Evolutionary conservation across 64 coral and sea anemone genomes (phyloP).

Genomic region (Pocillopora damicornis): DNA sequence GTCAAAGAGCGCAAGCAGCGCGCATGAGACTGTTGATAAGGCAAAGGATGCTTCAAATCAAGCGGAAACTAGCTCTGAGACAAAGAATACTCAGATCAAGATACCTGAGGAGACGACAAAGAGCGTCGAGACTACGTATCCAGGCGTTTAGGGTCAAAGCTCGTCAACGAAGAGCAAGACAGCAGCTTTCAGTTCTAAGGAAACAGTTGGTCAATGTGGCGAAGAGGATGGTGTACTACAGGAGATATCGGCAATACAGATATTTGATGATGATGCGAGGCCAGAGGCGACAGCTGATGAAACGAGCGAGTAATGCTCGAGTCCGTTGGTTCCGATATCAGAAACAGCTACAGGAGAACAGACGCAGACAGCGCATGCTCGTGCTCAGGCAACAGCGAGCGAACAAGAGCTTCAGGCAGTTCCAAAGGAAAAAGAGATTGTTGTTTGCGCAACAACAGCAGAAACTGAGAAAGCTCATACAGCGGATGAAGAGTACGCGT

Average conservation of each 20-base stretch:
- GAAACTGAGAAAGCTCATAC: neutral
- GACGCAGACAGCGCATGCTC: neutral
- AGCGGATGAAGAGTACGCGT: neutral
- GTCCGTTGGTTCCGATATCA: constrained; percentile 1
- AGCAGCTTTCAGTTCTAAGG: neutral
- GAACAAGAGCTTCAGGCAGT: neutral
- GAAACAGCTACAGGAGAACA: neutral
- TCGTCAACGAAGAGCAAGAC: neutral
- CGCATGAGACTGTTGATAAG: neutral
- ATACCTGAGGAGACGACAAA: neutral
- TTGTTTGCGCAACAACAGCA: neutral
- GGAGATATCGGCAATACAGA: neutral
- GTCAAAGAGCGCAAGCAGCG: neutral
- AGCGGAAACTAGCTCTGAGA: neutral
- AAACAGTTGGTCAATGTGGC: neutral
- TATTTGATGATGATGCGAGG: neutral
- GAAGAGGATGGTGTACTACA: constrained; percentile 20
- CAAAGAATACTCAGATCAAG: neutral
- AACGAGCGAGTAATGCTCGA: neutral
- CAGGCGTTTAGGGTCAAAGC: neutral
- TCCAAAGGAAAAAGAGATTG: constrained; percentile 5
- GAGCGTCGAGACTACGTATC: neutral
- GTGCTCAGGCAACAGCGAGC: neutral
- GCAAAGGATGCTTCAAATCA: neutral
- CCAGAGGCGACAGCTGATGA: neutral